Conservation (phyloP, 1,140 invertebrate species). For the Aphidius gifuensis region DNA sequence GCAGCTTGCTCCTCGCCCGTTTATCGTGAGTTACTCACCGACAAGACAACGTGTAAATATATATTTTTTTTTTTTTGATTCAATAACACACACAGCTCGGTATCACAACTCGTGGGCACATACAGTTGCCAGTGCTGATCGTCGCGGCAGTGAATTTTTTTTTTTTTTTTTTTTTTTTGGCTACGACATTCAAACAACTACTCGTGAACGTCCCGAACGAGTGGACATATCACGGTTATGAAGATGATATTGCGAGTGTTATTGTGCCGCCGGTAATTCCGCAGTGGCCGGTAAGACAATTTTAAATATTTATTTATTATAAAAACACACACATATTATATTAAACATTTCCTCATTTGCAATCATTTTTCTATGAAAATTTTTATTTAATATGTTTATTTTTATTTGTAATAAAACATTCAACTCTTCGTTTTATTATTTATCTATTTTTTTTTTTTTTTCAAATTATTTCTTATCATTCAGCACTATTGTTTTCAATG, state of each 20-base stretch:
- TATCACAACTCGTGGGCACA: constrained; percentile 7
- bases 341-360: too few relatives aligned
- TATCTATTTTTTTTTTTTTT: not conserved
- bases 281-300: constrained; percentile 43
- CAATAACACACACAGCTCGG: not conserved
- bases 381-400: too few relatives aligned
- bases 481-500: not conserved
- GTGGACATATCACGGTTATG: constrained; percentile 15
- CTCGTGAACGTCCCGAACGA: constrained; percentile 12
- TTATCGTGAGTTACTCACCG: constrained; percentile 22
- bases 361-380: too few relatives aligned
- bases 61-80: constrained; percentile 27
- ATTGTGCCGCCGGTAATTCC: constrained; percentile 41
- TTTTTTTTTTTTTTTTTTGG: not conserved
- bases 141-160: not conserved
- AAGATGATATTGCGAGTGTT: constrained; percentile 28
- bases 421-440: too few relatives aligned
- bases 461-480: not conserved
- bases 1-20: constrained; percentile 41
- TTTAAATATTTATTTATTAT: constrained; percentile 8
- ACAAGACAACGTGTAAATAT: not conserved
- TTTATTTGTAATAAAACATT: too few relatives aligned
- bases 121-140: not conserved
- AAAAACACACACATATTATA: too few relatives aligned
- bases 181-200: constrained; percentile 10